phyloP scores from a whole-genome alignment of 2,113 vertebrate species.

The Muscicapa adusta region DNA sequence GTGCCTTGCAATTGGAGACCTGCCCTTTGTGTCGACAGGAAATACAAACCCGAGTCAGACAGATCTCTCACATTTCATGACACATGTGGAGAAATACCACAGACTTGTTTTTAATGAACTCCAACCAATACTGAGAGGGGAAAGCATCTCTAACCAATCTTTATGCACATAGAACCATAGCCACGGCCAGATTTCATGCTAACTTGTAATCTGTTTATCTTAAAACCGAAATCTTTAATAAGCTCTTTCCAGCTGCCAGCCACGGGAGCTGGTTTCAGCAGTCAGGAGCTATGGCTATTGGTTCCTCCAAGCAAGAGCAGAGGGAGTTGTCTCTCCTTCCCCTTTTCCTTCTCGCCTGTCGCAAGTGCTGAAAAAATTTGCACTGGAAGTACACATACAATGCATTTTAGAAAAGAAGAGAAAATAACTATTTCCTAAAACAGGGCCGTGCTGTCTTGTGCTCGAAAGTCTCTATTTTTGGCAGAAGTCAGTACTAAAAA shows the following conservation, averaged over 20 bases:
- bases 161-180: slow-evolving; percentile 60
- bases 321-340: background rate
- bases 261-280: slow-evolving; percentile 14
- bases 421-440: slow-evolving; percentile 44
- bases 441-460: slow-evolving; percentile 57
- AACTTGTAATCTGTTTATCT: slow-evolving; percentile 59
- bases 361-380: slow-evolving; percentile 55
- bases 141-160: slow-evolving; percentile 61
- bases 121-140: slow-evolving; percentile 67
- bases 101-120: slow-evolving; percentile 65
- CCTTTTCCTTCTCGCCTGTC: slow-evolving; percentile 23
- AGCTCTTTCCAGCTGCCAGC: slow-evolving; percentile 52
- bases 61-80: slow-evolving; percentile 98
- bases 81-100: slow-evolving; percentile 66
- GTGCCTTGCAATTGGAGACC: slow-evolving; percentile 99
- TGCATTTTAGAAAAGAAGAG: background rate
- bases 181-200: slow-evolving; percentile 66
- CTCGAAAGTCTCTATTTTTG: slow-evolving; percentile 67
- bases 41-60: slow-evolving; percentile 95
- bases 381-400: slow-evolving; percentile 56
- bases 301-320: slow-evolving; percentile 48
- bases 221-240: slow-evolving; percentile 57
- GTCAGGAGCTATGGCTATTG: slow-evolving; percentile 43
- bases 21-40: slow-evolving; percentile 98
- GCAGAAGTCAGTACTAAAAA: slow-evolving; percentile 58